Base-by-base conservation (phyloP, 2,113 vertebrate genomes). In the Heliornis fulica region DNA sequence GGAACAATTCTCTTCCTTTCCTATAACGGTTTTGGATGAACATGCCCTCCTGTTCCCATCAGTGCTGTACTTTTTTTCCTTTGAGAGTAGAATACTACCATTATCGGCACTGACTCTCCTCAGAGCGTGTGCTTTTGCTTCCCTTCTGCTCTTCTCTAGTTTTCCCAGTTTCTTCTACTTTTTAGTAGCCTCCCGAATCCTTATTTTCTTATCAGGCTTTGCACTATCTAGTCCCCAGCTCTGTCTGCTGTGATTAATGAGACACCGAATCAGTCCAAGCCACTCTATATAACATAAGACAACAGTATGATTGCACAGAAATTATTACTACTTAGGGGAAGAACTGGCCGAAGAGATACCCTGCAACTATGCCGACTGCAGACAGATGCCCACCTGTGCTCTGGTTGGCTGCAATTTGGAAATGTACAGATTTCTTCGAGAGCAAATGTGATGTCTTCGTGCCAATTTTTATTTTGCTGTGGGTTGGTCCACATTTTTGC, bases 361-460 rank as follows among this genome's bases (percentile, higher is more conserved):
- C 76, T 92, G 60, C 66, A 72, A 69, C 77, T 38, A 56, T 12
- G 22, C 88, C 64, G 79, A 76, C 6, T 90, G 75, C 43, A 93
- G 78, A 74, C 85, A 95, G 85, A 77, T 88, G 59, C 79, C 90
- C 88, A 90, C 88, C 63, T 94, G 75, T 60, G 31, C 74, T 94
- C 83, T 82, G 22, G 70, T 90, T 94, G 75, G 83, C 71, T 95
- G 46, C 63, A 74, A 83, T 78, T 60, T 43, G 63, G 43, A 86
- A 93, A 88, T 10, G 14, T 59, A 94, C 53, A 80, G 54, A 74
- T 74, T 90, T 93, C 87, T 87, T 91, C 0, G 0, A 93, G 38
- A 85, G 54, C 53, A 76, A 71, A 83, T 40, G 32, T 59, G 41
- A 70, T 36, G 23, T 46, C 15, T 53, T 83, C 56, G 46, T 60